phyloP scores from a whole-genome alignment of 2,888 invertebrate genomes.

The Aplocera efformata region DNA sequence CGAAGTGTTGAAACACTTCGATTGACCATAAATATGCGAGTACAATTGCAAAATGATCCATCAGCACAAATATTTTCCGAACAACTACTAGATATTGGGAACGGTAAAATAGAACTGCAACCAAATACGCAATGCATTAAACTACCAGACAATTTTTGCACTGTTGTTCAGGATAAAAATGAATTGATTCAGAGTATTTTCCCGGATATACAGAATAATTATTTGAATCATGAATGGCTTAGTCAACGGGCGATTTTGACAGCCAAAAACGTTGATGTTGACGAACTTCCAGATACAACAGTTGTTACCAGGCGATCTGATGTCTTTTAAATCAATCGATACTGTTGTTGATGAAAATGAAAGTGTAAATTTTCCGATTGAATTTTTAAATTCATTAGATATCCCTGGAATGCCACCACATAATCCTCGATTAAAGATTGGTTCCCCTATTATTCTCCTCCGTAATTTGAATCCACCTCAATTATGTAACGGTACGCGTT shows the following conservation, averaged over 20 bases:
- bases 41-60: background rate
- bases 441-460: conserved; percentile 26
- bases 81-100: too few relatives aligned
- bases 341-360: conserved; percentile 35
- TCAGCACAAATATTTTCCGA: background rate
- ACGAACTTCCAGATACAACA: conserved; percentile 31
- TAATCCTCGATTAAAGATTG: conserved; percentile 31
- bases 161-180: too few relatives aligned
- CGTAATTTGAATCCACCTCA: conserved; percentile 31
- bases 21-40: background rate
- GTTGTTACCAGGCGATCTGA: conserved; percentile 30
- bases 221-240: conserved; percentile 25
- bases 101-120: too few relatives aligned
- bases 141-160: too few relatives aligned
- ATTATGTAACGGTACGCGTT: conserved; percentile 16
- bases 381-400: conserved; percentile 40
- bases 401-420: conserved; percentile 36
- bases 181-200: conserved; percentile 7
- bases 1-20: background rate
- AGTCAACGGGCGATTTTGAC: conserved; percentile 29
- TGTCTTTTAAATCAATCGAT: conserved; percentile 38
- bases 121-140: too few relatives aligned
- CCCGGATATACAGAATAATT: conserved; percentile 17
- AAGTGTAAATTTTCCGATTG: conserved; percentile 37
- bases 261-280: conserved; percentile 22